Conservation (phyloP, 2,888 invertebrate species). For the Eubasilissa splendida region DNA sequence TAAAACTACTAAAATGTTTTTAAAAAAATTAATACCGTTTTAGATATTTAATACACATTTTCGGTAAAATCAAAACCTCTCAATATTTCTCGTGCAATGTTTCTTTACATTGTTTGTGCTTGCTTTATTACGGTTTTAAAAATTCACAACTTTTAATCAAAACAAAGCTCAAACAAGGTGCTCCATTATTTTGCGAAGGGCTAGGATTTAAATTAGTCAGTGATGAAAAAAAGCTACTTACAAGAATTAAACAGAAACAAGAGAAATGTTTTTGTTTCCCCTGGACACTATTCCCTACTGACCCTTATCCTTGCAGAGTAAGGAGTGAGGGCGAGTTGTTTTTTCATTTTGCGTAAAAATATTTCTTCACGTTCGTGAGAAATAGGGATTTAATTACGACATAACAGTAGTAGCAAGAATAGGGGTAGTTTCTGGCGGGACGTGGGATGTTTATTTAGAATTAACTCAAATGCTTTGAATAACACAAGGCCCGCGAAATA, state of each 20-base stretch:
- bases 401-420: background rate
- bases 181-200: too few relatives aligned
- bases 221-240: background rate
- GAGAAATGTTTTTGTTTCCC: background rate
- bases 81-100: too few relatives aligned
- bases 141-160: too few relatives aligned
- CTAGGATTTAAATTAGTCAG: background rate
- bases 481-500: constrained; percentile 48
- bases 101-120: too few relatives aligned
- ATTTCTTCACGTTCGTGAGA: constrained; percentile 16
- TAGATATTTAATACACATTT: too few relatives aligned
- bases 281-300: background rate
- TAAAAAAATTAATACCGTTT: too few relatives aligned
- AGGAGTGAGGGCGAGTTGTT: background rate
- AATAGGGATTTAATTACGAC: constrained; percentile 13
- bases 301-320: background rate
- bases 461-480: constrained; percentile 26
- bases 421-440: constrained; percentile 16
- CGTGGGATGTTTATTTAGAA: constrained; percentile 17
- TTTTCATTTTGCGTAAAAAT: constrained; percentile 5
- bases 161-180: too few relatives aligned
- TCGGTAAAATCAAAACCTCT: too few relatives aligned
- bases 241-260: constrained; percentile 17
- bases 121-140: too few relatives aligned
- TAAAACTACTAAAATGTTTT: too few relatives aligned